These are phyloP conservation scores for Fistularia commersonii DNA, from an alignment of 2,797 vertebrate genomes.

Conservation along the genomic window DNA sequence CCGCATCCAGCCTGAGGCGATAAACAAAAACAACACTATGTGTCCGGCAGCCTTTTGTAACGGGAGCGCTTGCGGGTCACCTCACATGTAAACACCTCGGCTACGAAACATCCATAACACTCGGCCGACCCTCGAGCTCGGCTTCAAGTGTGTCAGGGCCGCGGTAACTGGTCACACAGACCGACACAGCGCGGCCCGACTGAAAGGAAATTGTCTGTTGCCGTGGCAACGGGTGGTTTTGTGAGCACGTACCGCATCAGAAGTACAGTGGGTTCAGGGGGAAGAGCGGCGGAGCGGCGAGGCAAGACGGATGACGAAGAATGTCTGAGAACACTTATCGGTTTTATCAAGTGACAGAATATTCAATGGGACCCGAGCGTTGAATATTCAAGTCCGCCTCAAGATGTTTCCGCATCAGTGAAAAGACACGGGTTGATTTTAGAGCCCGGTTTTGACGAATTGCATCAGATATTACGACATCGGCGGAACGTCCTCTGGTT, in stretches of 20 bases:
- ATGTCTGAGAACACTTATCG: conserved; percentile 18
- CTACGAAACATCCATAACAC: conserved; percentile 11
- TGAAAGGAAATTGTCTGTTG: conserved; percentile 71
- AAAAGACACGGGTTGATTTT: too few relatives aligned
- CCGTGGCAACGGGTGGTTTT: conserved; percentile 67
- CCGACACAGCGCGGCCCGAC: conserved; percentile 40
- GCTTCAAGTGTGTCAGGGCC: conserved; percentile 40
- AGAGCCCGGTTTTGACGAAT: too few relatives aligned
- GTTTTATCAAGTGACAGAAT: too few relatives aligned
- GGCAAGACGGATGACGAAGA: conserved; percentile 21
- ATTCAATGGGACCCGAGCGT: too few relatives aligned
- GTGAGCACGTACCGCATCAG: conserved; percentile 42
- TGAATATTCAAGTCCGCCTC: too few relatives aligned
- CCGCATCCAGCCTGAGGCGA: neutral
- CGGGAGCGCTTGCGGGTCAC: neutral
- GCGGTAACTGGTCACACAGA: conserved; percentile 31
- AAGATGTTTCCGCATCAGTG: too few relatives aligned
- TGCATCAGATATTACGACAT: too few relatives aligned
- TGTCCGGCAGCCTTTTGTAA: conserved; percentile 7
- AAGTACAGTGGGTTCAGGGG: conserved; percentile 39
- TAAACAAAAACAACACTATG: too few relatives aligned
- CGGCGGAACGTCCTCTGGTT: too few relatives aligned
- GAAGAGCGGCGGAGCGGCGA: conserved; percentile 17
- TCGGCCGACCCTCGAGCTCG: conserved; percentile 37
- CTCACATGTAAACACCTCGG: conserved; percentile 9